phyloP scores from a whole-genome alignment of 2,113 vertebrate species.

The Nothoprocta perdicaria region DNA sequence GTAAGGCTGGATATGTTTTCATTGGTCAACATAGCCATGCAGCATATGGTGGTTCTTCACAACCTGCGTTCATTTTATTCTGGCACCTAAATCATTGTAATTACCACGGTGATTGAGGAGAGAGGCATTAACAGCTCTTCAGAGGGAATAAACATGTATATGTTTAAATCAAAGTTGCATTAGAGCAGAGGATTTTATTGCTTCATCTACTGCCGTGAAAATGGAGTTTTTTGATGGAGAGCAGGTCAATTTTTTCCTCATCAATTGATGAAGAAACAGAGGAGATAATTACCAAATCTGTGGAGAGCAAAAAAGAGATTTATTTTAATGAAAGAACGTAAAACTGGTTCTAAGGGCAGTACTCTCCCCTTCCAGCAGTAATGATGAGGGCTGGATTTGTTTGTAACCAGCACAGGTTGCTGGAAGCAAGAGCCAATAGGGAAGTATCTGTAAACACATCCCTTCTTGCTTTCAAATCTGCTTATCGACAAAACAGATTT shows the following conservation, averaged over 20 bases:
- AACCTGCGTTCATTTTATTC: not conserved
- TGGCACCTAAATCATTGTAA: not conserved
- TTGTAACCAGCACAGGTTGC: not conserved
- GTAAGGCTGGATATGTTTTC: not conserved
- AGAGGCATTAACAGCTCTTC: not conserved
- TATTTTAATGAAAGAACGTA: constrained; percentile 17
- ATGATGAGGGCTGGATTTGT: not conserved
- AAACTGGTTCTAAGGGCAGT: not conserved
- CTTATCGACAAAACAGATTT: not conserved
- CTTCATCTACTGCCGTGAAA: not conserved
- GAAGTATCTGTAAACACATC: not conserved
- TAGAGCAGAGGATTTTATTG: not conserved
- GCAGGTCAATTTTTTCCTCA: not conserved
- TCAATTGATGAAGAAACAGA: not conserved
- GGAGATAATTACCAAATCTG: constrained; percentile 16
- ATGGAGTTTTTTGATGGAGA: not conserved
- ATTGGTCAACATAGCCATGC: not conserved
- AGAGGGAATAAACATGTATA: not conserved
- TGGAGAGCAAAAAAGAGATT: not conserved
- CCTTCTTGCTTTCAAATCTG: not conserved
- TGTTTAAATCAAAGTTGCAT: not conserved
- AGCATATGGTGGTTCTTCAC: not conserved
- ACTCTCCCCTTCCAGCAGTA: not conserved
- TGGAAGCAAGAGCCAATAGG: not conserved
- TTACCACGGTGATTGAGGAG: not conserved